Conservation (phyloP, 1,140 invertebrate species). For the Heterodera carotae region DNA sequence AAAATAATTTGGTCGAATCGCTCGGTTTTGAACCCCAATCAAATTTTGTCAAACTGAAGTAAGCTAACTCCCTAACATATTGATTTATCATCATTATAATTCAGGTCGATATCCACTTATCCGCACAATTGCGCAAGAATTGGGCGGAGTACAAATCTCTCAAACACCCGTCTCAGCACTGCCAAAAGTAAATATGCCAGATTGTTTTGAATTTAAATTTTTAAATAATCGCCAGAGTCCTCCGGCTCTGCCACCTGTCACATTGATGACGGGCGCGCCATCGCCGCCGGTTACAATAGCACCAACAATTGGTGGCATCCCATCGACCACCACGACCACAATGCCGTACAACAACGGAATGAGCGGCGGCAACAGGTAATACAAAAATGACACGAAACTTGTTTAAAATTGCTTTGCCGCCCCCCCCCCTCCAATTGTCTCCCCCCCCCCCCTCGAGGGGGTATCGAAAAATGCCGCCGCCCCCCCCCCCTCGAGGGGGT, state of each 20-base stretch:
- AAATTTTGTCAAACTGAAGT: neutral
- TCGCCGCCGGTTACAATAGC: neutral
- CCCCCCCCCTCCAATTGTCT: too few relatives aligned
- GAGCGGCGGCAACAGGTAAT: too few relatives aligned
- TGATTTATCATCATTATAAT: neutral
- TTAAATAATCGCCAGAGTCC: too few relatives aligned
- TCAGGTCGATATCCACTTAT: constrained; percentile 80
- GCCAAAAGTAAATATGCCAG: constrained; percentile 9
- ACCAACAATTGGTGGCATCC: neutral
- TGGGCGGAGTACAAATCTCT: constrained; percentile 32
- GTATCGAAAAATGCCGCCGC: too few relatives aligned
- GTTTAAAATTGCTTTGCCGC: too few relatives aligned
- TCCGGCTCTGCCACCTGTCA: too few relatives aligned
- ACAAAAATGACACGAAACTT: too few relatives aligned
- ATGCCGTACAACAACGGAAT: too few relatives aligned
- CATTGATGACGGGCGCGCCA: neutral
- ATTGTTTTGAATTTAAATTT: neutral
- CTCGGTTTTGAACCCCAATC: neutral
- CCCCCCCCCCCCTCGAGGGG: too few relatives aligned
- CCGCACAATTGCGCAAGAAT: constrained; percentile 75
- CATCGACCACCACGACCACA: neutral
- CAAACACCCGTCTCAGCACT: neutral
- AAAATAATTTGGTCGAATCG: neutral
- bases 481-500: too few relatives aligned
- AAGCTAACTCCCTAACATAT: too few relatives aligned